phyloP scores from a whole-genome alignment of 2,113 vertebrate species.

The Equus przewalskii region DNA sequence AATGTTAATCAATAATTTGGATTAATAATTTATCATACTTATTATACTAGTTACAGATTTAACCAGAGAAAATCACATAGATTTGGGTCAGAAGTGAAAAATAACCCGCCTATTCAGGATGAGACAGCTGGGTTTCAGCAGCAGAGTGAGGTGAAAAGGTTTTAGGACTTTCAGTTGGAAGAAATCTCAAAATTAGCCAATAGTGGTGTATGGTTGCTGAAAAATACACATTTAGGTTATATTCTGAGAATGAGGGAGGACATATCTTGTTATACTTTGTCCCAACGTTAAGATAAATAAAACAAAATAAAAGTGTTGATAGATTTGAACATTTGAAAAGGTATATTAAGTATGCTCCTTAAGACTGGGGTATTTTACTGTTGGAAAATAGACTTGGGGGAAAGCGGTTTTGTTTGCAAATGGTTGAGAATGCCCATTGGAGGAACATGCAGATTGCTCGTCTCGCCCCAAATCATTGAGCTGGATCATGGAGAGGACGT shows the following conservation, averaged over 20 bases:
- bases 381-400: not conserved
- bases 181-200: slow-evolving; percentile 37
- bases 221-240: not conserved
- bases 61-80: not conserved
- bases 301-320: not conserved
- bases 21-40: not conserved
- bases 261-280: not conserved
- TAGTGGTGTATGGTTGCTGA: not conserved
- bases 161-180: not conserved
- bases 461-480: not conserved
- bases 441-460: not conserved
- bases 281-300: not conserved
- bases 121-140: not conserved
- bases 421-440: not conserved
- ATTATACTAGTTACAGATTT: slow-evolving; percentile 10
- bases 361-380: not conserved
- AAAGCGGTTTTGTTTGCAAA: slow-evolving; percentile 2
- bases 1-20: not conserved
- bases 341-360: not conserved
- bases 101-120: not conserved
- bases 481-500: not conserved
- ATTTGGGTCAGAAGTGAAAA: not conserved
- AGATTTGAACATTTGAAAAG: not conserved
- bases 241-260: not conserved
- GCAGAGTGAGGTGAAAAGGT: not conserved